A percentile compares a stretch with the other conserved stretches of the same genome.
Conservation (phyloP, 2,113 vertebrate genomes). For the Neoarius graeffei region DNA sequence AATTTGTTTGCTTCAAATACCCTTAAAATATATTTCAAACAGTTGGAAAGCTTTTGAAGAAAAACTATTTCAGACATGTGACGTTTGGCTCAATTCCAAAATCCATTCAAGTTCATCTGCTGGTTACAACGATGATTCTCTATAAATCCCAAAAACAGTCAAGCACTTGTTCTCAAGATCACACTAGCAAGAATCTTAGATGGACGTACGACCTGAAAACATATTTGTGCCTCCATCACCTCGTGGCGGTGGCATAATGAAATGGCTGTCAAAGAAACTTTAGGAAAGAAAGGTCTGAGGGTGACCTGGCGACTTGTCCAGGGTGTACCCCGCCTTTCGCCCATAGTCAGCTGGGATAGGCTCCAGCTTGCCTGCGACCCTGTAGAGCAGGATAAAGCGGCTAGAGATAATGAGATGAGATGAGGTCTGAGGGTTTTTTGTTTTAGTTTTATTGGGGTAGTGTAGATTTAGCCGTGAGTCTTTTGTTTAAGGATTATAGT, state of each 20-base stretch:
- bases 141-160: too few species aligned
- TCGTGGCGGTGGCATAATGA: neutral
- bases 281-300: too few species aligned
- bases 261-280: neutral
- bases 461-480: too few species aligned
- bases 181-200: neutral
- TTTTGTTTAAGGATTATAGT: neutral
- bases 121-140: neutral
- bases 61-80: neutral
- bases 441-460: neutral
- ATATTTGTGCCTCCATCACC: neutral
- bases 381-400: too few species aligned
- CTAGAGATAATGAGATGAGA: too few species aligned
- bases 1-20: neutral
- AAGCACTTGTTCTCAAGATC: neutral
- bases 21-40: neutral
- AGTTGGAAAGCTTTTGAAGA: neutral
- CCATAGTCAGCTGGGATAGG: too few species aligned
- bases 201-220: neutral
- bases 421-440: neutral
- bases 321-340: too few species aligned
- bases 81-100: neutral
- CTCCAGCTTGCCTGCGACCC: too few species aligned
- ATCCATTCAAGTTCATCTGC: neutral
- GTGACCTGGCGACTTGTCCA: too few species aligned